Conservation (phyloP, 2,113 vertebrate species). For the Lynx canadensis region DNA sequence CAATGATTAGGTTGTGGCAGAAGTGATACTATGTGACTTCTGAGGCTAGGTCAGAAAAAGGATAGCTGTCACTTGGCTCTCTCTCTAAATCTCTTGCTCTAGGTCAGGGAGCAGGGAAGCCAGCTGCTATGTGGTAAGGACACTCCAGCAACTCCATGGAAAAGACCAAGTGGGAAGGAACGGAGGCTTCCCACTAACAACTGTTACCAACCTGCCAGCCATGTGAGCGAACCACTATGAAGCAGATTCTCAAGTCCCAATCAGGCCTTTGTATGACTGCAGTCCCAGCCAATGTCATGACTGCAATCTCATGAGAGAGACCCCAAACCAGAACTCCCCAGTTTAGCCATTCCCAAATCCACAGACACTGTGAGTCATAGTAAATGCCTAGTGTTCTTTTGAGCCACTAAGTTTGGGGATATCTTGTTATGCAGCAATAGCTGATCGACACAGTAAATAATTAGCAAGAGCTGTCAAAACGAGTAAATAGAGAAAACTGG, state of each 20-base stretch:
- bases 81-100: background rate
- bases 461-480: background rate
- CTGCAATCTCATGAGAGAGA: background rate
- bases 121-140: background rate
- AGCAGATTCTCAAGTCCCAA: background rate
- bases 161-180: background rate
- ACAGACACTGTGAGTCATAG: background rate
- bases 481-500: background rate
- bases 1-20: background rate
- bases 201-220: background rate
- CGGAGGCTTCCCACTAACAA: background rate
- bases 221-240: accelerated
- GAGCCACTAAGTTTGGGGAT: background rate
- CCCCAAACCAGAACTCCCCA: background rate
- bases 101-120: background rate
- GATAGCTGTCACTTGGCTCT: background rate
- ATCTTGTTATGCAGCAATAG: background rate
- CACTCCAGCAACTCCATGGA: background rate
- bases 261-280: background rate
- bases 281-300: background rate
- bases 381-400: background rate
- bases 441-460: background rate
- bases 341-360: background rate
- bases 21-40: background rate
- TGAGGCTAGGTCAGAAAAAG: background rate